A percentile compares a stretch with the other conserved stretches of the same genome.
Conservation (phyloP, 2,113 vertebrate species). For the rat (Rattus norvegicus) region GRCr8 NC_086024.1:75722501-75723000, state of each 20-base stretch:
- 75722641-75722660: conserved; percentile 46
- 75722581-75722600: conserved; percentile 21
- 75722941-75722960: neutral
- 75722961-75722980: conserved; percentile 3
- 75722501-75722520: neutral
- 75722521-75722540: neutral
- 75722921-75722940: neutral
- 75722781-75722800: neutral
- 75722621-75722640: conserved; percentile 24
- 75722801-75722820: conserved; percentile 21
- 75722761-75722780: neutral
- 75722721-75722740: neutral
- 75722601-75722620: conserved; percentile 41
- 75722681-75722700: neutral
- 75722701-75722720: neutral
- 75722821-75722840: neutral
- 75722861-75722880: neutral
- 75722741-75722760: conserved; percentile 4
- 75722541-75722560: neutral
- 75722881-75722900: neutral
- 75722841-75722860: conserved; percentile 3
- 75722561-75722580: neutral
- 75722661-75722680: conserved; percentile 13
- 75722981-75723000: conserved; percentile 49
- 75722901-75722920: neutral